Evolutionary conservation across 2,113 vertebrate species (phyloP), one percentile per base, ranked within the genome.

Genomic region (Sminthopsis crassicaudata): DNA sequence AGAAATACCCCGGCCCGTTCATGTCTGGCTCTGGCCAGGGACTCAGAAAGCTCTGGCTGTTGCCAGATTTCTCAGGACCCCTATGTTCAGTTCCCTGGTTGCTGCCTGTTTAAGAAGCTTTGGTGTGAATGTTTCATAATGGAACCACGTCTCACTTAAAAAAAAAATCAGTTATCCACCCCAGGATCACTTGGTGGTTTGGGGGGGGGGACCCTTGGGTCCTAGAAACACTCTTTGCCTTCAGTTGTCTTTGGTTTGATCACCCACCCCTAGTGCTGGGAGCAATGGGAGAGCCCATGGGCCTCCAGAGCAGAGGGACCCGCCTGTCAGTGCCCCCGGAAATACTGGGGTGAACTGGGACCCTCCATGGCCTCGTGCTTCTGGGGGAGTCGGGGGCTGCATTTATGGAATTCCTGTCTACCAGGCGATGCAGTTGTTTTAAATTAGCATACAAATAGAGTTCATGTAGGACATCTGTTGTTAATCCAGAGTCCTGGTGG

Each of bases 391-490:
- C 48, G 36, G 96, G 96, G 94, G 84, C 95, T 98, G 97, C 97
- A 97, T 98, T 98, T 98, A 96, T 97, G 96, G 98, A 98, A 98
- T 99, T 98, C 98, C 97, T 98, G 98, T 98, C 98, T 98, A 97
- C 97, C 98, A 97, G 98, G 97, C 98, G 96, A 97, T 53, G 94
- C 98, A 98, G 98, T 98, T 99, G 98, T 98, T 99, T 99, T 98
- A 98, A 97, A 98, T 99, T 98, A 99, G 98, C 98, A 97, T 98
- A 98, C 98, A 98, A 98, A 98, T 98, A 98, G 98, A 98, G 98
- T 98, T 97, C 97, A 98, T 98, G 98, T 98, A 95, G 97, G 98
- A 98, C 98, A 99, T 99, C 98, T 99, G 98, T 98, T 99, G 97
- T 98, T 99, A 99, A 99, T 99, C 98, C 98, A 96, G 67, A 94